Conservation (phyloP, 1,140 invertebrate species). For the Heliconius hewitsoni region DNA sequence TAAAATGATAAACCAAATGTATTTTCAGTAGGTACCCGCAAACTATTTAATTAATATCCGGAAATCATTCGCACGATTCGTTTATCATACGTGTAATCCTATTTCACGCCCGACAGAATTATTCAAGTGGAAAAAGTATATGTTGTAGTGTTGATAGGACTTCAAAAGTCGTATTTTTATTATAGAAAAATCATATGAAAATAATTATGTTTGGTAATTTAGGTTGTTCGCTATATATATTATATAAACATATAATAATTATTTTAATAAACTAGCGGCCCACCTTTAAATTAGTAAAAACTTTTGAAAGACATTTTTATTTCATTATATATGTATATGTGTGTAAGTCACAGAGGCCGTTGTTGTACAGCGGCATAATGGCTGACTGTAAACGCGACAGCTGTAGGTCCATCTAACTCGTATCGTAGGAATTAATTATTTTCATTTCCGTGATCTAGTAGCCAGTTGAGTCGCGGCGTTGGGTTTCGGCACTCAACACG, state of each 20-base stretch:
- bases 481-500: no score
- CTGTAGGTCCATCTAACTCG: background rate
- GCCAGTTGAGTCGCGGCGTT: no score
- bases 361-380: background rate
- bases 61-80: conserved; percentile 10
- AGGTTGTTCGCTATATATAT: no score
- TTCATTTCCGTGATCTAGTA: background rate
- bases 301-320: no score
- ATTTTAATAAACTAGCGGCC: no score
- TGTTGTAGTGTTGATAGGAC: background rate
- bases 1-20: background rate
- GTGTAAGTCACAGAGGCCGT: background rate
- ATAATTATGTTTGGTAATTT: no score
- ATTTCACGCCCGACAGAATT: conserved; percentile 10
- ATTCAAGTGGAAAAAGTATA: conserved; percentile 4
- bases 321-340: no score
- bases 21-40: background rate
- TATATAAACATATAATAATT: no score
- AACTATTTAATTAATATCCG: conserved; percentile 23
- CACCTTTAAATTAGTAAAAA: no score
- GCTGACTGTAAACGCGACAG: background rate
- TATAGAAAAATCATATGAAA: background rate
- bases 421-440: background rate
- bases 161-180: background rate
- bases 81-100: conserved; percentile 21